Evolutionary conservation across 2,888 invertebrate species (phyloP).

Genomic region (Nomada lathburiana): DNA sequence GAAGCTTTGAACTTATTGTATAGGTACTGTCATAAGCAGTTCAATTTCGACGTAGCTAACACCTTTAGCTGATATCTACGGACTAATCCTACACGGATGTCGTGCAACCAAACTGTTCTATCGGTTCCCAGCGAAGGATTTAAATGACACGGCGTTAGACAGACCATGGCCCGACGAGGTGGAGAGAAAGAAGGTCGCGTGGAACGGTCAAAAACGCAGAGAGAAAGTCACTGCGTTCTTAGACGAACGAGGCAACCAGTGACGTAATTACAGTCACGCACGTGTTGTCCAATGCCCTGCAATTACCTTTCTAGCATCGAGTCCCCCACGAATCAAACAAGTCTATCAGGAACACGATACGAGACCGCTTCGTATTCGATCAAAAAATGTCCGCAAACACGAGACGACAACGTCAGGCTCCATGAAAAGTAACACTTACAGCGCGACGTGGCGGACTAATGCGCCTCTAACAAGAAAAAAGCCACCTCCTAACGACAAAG

Average conservation of each 20-base stretch:
- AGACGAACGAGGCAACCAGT: conserved; percentile 12
- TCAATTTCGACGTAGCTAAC: too few species aligned
- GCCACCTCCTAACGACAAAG: conserved; percentile 43
- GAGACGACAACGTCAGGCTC: conserved; percentile 7
- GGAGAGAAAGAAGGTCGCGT: conserved; percentile 23
- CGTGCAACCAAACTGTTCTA: background rate
- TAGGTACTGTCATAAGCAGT: too few species aligned
- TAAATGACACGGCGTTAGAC: conserved; percentile 1
- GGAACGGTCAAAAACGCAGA: conserved; percentile 11
- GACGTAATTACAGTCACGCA: conserved; percentile 29
- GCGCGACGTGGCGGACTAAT: conserved; percentile 2
- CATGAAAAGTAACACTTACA: background rate
- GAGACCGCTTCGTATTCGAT: background rate
- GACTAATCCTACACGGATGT: too few species aligned
- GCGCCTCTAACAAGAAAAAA: conserved; percentile 47
- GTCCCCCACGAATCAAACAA: background rate
- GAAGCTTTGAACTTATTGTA: too few species aligned
- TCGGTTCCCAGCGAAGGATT: background rate
- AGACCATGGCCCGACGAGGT: conserved; percentile 21
- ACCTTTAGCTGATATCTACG: too few species aligned
- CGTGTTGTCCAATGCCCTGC: conserved; percentile 12
- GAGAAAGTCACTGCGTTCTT: conserved; percentile 54
- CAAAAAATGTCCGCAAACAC: background rate
- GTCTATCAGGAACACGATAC: background rate
- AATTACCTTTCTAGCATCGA: conserved; percentile 5